Percentiles rank a stretch among this genome's conserved stretches.
phyloP scores from a whole-genome alignment of 2,797 vertebrate genomes.

The Tinamus major region DNA sequence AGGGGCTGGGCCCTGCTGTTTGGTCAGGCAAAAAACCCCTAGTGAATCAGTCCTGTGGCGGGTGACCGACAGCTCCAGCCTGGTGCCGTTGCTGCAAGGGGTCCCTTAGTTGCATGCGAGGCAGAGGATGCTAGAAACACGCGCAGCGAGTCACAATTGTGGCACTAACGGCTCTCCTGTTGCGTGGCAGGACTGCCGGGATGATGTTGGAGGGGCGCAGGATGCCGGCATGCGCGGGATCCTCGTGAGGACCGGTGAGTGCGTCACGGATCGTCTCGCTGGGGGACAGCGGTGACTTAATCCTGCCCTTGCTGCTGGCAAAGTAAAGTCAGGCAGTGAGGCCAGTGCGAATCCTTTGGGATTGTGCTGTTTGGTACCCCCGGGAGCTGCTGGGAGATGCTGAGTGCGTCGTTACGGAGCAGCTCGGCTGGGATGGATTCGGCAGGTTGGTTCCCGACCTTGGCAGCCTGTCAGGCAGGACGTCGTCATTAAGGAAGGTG shows the following conservation, averaged over 20 bases:
- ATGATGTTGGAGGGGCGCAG: conserved; percentile 95
- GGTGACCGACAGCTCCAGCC: neutral
- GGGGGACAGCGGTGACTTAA: neutral
- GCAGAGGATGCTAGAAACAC: neutral
- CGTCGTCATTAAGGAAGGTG: too few species aligned
- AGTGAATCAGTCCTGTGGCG: too few species aligned
- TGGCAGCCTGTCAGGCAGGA: neutral
- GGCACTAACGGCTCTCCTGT: neutral
- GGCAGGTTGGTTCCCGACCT: neutral
- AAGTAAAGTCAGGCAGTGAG: accelerated
- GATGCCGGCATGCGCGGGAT: conserved; percentile 91
- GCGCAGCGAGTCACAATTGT: neutral
- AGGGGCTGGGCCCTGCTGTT: accelerated
- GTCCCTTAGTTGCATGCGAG: neutral
- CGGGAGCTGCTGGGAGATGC: neutral
- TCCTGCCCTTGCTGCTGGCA: neutral
- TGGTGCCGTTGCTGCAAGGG: accelerated
- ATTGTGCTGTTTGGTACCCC: too few species aligned
- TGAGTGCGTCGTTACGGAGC: accelerated
- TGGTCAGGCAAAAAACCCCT: neutral
- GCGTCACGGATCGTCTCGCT: accelerated
- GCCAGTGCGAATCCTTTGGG: too few species aligned
- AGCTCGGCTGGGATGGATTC: neutral
- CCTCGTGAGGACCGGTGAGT: conserved; percentile 91
- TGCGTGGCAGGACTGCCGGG: conserved; percentile 88